phyloP scores from a whole-genome alignment of 2,888 invertebrate genomes.

The Cantharis flavilabris region DNA sequence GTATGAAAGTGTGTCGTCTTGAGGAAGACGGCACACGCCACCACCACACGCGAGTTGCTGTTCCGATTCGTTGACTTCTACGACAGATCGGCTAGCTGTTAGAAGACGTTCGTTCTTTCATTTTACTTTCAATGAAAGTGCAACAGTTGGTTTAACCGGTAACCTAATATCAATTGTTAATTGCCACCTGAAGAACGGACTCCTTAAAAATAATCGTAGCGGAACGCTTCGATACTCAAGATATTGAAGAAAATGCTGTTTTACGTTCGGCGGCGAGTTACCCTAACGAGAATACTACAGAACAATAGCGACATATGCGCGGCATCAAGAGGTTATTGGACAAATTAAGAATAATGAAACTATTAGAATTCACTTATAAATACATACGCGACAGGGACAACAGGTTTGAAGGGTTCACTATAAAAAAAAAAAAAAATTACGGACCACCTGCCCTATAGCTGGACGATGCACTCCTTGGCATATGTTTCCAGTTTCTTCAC shows the following conservation, averaged over 20 bases:
- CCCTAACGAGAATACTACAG: background rate
- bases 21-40: slow-evolving; percentile 31
- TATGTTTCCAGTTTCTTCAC: slow-evolving; percentile 46
- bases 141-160: slow-evolving; percentile 49
- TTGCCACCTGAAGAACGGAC: slow-evolving; percentile 12
- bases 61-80: slow-evolving; percentile 37
- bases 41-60: slow-evolving; percentile 31
- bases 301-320: slow-evolving; percentile 27
- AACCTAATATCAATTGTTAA: slow-evolving; percentile 29
- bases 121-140: slow-evolving; percentile 33
- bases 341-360: slow-evolving; percentile 38
- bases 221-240: background rate
- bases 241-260: background rate
- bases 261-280: background rate
- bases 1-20: slow-evolving; percentile 26
- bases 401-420: slow-evolving; percentile 34
- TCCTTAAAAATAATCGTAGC: background rate
- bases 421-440: slow-evolving; percentile 37
- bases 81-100: slow-evolving; percentile 50
- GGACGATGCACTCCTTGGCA: slow-evolving; percentile 42
- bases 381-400: slow-evolving; percentile 30
- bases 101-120: slow-evolving; percentile 23
- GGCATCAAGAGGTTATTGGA: slow-evolving; percentile 28
- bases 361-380: slow-evolving; percentile 34
- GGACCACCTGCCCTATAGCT: slow-evolving; percentile 39